These are phyloP conservation scores for Drosophila atroscutellata DNA, from an alignment of 2,888 invertebrate species.

Conservation along the genomic window DNA sequence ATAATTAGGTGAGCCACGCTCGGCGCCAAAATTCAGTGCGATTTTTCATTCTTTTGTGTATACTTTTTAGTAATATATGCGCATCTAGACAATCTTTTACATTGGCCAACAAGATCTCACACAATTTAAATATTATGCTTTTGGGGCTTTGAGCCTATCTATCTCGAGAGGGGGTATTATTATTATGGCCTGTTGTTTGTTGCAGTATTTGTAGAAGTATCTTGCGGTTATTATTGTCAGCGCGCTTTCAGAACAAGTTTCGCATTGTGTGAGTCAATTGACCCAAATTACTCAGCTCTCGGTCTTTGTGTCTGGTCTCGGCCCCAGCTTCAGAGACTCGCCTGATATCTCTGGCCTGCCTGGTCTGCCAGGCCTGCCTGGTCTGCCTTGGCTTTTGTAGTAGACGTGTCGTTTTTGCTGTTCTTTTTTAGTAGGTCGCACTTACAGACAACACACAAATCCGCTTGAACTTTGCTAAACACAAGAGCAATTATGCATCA, in stretches of 20 bases:
- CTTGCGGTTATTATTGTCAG: slow-evolving; percentile 76
- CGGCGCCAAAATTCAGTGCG: not conserved
- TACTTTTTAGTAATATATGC: not conserved
- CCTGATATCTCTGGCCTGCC: slow-evolving; percentile 17
- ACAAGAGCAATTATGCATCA: slow-evolving; percentile 8
- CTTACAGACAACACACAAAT: slow-evolving; percentile 47
- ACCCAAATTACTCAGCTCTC: slow-evolving; percentile 69
- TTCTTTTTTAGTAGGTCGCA: slow-evolving; percentile 73
- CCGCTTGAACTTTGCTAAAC: slow-evolving; percentile 69
- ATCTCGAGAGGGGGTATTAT: slow-evolving; percentile 2
- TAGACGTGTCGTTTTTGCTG: slow-evolving; percentile 62
- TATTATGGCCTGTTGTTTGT: slow-evolving; percentile 19
- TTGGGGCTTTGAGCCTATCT: slow-evolving; percentile 26
- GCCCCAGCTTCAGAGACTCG: slow-evolving; percentile 5
- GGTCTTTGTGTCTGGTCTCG: slow-evolving; percentile 62
- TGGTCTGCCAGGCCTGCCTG: not conserved
- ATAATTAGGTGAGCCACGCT: not conserved
- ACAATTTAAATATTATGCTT: slow-evolving; percentile 9
- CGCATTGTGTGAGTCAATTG: slow-evolving; percentile 72
- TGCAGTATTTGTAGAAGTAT: slow-evolving; percentile 21
- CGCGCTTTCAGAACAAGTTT: slow-evolving; percentile 71
- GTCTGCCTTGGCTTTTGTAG: slow-evolving; percentile 35
- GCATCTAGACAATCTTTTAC: not conserved
- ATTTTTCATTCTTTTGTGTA: not conserved
- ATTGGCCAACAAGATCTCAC: slow-evolving; percentile 13